Percentiles rank a stretch among this genome's conserved stretches.
phyloP scores from a whole-genome alignment of 2,888 invertebrate species.

The Oconnorella tubifera region DNA sequence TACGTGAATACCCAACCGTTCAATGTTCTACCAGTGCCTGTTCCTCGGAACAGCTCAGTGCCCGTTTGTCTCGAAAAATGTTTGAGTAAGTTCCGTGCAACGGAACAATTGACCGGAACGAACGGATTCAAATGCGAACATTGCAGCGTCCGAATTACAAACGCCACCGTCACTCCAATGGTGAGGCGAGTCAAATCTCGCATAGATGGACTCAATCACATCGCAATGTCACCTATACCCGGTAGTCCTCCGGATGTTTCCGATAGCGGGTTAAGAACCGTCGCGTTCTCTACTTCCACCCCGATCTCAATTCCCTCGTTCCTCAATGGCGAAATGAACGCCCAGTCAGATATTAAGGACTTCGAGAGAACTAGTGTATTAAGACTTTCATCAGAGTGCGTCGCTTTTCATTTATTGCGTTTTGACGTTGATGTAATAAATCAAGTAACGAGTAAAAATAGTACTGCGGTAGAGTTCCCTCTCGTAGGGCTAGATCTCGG shows the following conservation, averaged over 20 bases:
- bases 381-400: neutral
- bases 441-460: neutral
- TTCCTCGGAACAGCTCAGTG: neutral
- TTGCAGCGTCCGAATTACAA: neutral
- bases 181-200: neutral
- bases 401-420: neutral
- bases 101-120: neutral
- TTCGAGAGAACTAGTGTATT: neutral
- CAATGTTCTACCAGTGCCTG: neutral
- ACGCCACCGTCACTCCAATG: neutral
- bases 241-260: neutral
- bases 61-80: neutral
- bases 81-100: neutral
- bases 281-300: neutral
- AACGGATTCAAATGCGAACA: neutral
- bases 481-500: neutral
- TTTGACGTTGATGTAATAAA: neutral
- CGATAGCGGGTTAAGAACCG: neutral
- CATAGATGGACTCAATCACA: neutral
- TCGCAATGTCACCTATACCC: neutral
- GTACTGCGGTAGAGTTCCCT: neutral
- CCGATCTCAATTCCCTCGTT: neutral
- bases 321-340: no score
- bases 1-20: neutral
- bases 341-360: neutral